Base-by-base conservation (phyloP, 2,797 vertebrate species). In the Coilia nasus region DNA sequence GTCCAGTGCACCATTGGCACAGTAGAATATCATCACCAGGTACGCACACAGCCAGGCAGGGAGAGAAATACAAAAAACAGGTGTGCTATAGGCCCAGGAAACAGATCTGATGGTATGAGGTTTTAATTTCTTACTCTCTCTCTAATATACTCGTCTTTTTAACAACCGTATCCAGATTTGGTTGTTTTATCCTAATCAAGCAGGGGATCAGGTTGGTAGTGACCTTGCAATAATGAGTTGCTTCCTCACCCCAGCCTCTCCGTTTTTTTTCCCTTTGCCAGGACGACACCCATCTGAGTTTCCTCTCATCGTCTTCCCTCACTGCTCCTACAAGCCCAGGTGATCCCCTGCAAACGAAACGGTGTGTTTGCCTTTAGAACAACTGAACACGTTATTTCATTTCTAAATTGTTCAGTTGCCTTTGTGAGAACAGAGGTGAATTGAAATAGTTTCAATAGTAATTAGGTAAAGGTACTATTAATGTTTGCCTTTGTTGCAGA, bases 1-100 rank as follows among this genome's bases (percentile, higher is more conserved):
- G 86, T 96, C 89, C 95, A 95, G 91, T 95, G 94, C 21, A 90
- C 92, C 0, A 84, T 96, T 57, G 91, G 90, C 83, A 89, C 93
- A 88, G 95, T 95, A n/a, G 90, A 91, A 0, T 92, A 94, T 46
- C 90, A 89, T 47, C 83, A 82, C 47, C 81, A 89, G 86, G 88
- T 87, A 81, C 0, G 44, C 10, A 44, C 64, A 78, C n/a, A 84
- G 23, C 47, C 23, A 0, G 15, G 6, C 0, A 6, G 60, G 25
- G 60, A 83, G 6, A 46, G 23, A 4, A 44, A 50, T 4, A 71
- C n/a, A 31, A 35, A 71, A 3, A 47, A 21, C 67, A 75, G 0
- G 9, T 10, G 50, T 28, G 28, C 10, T 25, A 11, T 14, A 64
- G 17, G 17, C 57, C 57, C 19, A 4, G 19, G 57, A 6, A 59